Conservation (phyloP, 2,113 vertebrate genomes). For the Anas platyrhynchos region DNA sequence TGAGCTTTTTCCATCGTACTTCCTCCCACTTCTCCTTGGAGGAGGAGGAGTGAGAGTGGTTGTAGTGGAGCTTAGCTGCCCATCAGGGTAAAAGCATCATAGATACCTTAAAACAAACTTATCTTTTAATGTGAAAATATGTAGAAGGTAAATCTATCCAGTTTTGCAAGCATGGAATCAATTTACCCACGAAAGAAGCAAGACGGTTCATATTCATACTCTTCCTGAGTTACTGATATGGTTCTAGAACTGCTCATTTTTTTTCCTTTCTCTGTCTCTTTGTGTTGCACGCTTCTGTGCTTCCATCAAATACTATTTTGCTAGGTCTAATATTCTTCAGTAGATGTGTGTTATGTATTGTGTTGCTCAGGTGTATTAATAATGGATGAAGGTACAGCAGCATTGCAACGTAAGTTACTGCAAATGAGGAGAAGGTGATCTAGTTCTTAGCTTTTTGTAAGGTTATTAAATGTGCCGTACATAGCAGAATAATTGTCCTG, state of each 20-base stretch:
- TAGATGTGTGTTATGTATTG: not conserved
- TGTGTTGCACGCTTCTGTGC: not conserved
- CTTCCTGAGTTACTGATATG: not conserved
- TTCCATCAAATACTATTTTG: not conserved
- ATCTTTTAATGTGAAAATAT: not conserved
- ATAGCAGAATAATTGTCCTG: not conserved
- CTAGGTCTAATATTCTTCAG: not conserved
- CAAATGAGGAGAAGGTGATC: not conserved
- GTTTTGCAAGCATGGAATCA: not conserved
- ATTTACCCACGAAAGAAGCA: not conserved
- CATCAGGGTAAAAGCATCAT: too few relatives aligned
- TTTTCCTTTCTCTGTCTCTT: not conserved
- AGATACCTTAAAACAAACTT: not conserved
- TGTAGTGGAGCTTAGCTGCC: too few relatives aligned
- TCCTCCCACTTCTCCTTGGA: too few relatives aligned
- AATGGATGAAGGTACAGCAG: not conserved
- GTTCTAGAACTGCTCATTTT: not conserved
- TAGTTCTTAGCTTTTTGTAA: not conserved
- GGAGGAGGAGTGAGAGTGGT: too few relatives aligned
- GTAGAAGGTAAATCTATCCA: not conserved
- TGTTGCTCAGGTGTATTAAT: not conserved
- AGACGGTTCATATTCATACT: not conserved
- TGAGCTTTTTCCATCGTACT: too few relatives aligned
- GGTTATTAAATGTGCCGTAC: not conserved
- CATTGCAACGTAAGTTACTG: not conserved